Evolutionary conservation across 2,113 vertebrate genomes (phyloP).

Genomic region (Miniopterus natalensis): DNA sequence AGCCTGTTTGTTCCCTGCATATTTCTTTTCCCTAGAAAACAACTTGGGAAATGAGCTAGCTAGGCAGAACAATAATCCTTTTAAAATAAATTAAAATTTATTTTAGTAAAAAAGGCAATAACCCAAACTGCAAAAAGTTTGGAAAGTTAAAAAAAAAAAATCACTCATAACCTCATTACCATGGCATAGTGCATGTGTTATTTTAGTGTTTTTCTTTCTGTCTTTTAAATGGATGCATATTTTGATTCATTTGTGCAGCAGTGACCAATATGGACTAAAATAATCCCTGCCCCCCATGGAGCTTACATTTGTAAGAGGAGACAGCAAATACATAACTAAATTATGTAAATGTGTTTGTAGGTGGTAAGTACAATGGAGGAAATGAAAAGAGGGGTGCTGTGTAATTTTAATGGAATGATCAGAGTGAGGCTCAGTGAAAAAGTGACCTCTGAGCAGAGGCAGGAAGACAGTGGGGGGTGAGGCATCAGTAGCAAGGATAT

Average conservation of each 20-base stretch:
- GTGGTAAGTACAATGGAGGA: background rate
- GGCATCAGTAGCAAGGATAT: background rate
- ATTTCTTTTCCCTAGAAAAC: background rate
- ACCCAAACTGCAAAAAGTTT: background rate
- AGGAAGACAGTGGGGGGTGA: background rate
- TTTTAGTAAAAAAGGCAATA: slow-evolving; percentile 24
- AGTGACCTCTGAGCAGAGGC: background rate
- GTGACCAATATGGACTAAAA: background rate
- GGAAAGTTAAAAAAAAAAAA: background rate
- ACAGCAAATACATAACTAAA: background rate
- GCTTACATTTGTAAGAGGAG: too few relatives aligned
- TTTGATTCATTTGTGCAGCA: background rate
- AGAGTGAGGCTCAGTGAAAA: background rate
- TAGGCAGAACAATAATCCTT: background rate
- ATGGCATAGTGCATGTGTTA: background rate
- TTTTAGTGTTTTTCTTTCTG: background rate
- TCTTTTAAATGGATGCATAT: background rate
- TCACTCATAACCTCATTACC: background rate
- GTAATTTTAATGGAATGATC: background rate
- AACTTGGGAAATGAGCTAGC: slow-evolving; percentile 7
- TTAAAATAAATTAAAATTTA: background rate
- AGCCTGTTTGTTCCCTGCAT: background rate
- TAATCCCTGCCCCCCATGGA: background rate
- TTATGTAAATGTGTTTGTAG: background rate
- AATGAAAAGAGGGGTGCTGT: background rate